These are phyloP conservation scores for Eulemur rufifrons DNA, from an alignment of 2,113 vertebrate genomes.

Conservation along the genomic window DNA sequence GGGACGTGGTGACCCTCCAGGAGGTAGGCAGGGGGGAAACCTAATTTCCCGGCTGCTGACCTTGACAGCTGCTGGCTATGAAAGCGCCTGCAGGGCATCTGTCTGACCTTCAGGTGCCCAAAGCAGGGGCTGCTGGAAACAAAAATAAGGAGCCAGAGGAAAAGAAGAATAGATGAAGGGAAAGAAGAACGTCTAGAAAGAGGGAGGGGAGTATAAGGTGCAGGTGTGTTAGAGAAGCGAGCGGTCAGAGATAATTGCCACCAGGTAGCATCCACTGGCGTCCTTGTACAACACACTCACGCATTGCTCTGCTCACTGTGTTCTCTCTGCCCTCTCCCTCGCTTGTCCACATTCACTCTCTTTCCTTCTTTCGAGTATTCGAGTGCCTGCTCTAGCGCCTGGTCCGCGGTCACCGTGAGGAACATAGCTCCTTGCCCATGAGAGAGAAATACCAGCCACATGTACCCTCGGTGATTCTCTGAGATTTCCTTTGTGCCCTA, in stretches of 20 bases:
- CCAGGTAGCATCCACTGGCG: not conserved
- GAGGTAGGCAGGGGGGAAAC: not conserved
- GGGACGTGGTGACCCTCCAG: too few species aligned
- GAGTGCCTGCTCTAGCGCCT: not conserved
- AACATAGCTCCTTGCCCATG: not conserved
- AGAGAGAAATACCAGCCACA: not conserved
- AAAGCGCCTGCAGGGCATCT: not conserved
- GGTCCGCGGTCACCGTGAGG: not conserved
- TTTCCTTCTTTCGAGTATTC: not conserved
- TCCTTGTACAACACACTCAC: not conserved
- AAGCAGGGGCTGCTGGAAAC: not conserved
- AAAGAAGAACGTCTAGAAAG: not conserved
- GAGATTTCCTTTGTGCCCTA: not conserved
- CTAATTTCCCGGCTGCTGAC: too few species aligned
- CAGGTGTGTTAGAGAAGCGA: accelerated
- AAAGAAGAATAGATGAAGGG: not conserved
- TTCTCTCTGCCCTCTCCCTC: not conserved
- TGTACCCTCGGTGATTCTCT: not conserved
- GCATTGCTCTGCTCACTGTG: not conserved
- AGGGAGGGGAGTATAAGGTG: not conserved
- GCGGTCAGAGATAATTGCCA: not conserved
- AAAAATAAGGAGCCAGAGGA: not conserved
- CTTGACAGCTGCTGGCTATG: not conserved
- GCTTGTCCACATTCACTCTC: not conserved
- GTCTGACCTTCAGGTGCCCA: not conserved